These are phyloP conservation scores for Holocentrus rufus DNA, from an alignment of 2,797 vertebrate genomes.

Conservation along the genomic window DNA sequence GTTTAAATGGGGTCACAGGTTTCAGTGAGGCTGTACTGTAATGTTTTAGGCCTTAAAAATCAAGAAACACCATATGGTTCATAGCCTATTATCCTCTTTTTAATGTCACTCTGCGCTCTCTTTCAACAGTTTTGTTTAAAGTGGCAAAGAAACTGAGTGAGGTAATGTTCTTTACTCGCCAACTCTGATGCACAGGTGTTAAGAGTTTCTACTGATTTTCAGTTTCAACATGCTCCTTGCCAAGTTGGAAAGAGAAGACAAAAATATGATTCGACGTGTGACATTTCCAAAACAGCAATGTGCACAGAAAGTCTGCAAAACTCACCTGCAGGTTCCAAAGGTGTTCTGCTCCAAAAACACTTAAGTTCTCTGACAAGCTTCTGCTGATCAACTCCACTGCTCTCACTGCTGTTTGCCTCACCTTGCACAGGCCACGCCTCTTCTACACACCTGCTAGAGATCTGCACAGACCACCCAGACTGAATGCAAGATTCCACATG, in stretches of 20 bases:
- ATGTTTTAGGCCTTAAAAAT: neutral
- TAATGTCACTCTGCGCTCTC: too few relatives aligned
- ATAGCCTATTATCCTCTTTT: too few relatives aligned
- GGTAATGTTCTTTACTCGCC: neutral
- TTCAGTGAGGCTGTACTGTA: neutral
- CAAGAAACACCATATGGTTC: too few relatives aligned
- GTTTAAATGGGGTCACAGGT: neutral
- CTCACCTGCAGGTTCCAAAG: constrained; percentile 59
- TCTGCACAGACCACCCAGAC: constrained; percentile 17
- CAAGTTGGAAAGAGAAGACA: neutral
- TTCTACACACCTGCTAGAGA: constrained; percentile 53
- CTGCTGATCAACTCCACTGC: neutral
- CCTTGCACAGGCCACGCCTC: constrained; percentile 50
- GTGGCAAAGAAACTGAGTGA: too few relatives aligned
- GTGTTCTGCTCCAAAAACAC: constrained; percentile 1
- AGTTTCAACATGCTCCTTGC: neutral
- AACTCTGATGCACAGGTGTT: neutral
- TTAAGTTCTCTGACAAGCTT: constrained; percentile 20
- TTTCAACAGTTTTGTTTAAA: too few relatives aligned
- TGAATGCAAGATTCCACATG: neutral
- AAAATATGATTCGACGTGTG: neutral
- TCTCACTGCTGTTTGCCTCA: neutral
- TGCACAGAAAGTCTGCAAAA: neutral
- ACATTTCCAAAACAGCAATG: neutral
- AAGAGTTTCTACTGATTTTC: constrained; percentile 8